These are phyloP conservation scores for Phrynocephalus guinanensis DNA, from an alignment of 2,797 vertebrate genomes.

Conservation along the genomic window DNA sequence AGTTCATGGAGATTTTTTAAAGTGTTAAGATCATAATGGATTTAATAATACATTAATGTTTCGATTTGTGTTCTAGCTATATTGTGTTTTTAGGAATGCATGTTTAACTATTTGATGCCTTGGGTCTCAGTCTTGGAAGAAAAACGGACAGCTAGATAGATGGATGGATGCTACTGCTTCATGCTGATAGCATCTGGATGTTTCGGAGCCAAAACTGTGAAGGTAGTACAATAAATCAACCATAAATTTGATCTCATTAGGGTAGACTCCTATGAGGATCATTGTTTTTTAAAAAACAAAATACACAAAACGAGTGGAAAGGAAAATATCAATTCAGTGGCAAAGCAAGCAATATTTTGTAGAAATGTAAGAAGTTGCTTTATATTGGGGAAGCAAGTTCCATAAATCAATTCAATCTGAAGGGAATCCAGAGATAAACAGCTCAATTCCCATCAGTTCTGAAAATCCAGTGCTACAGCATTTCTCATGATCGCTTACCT, in stretches of 20 bases:
- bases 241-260: neutral
- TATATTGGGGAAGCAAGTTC: neutral
- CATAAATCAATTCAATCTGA: neutral
- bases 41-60: no score
- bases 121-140: no score
- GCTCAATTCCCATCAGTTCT: no score
- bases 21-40: no score
- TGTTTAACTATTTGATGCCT: no score
- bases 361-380: neutral
- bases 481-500: no score
- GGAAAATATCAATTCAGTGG: neutral
- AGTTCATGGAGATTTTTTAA: no score
- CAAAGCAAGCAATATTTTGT: neutral
- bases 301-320: neutral
- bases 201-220: neutral
- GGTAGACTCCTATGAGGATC: neutral
- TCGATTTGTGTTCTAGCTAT: no score
- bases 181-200: neutral
- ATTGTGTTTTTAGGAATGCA: no score
- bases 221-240: neutral
- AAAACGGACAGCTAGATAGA: no score
- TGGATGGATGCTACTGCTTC: neutral
- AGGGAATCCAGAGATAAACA: neutral
- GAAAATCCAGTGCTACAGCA: neutral
- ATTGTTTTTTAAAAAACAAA: neutral